These are phyloP conservation scores for Tetragnatha montana DNA, from an alignment of 2,888 invertebrate species.

Conservation along the genomic window DNA sequence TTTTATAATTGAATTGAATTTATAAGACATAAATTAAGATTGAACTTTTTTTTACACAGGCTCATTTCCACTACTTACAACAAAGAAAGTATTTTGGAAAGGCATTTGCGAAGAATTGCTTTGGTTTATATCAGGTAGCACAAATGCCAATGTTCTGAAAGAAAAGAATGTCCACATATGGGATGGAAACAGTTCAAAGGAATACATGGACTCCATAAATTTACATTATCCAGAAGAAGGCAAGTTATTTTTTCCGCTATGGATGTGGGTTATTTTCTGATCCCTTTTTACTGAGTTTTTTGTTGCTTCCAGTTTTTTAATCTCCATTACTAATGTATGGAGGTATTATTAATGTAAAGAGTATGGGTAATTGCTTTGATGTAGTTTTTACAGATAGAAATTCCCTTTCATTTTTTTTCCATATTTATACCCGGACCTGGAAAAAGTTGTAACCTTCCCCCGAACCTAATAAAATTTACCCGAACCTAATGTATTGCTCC, in stretches of 20 bases:
- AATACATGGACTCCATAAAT: slow-evolving; percentile 91
- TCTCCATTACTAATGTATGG: too few species aligned
- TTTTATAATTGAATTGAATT: too few species aligned
- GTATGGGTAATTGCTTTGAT: too few species aligned
- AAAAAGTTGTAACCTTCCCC: too few species aligned
- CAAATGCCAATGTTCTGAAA: slow-evolving; percentile 88
- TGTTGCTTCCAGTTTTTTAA: neutral
- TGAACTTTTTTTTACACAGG: slow-evolving; percentile 74
- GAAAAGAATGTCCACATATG: slow-evolving; percentile 92
- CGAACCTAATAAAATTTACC: too few species aligned
- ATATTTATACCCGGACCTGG: too few species aligned
- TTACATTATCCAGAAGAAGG: slow-evolving; percentile 90
- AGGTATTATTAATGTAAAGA: too few species aligned
- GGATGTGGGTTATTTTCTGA: neutral
- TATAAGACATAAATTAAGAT: too few species aligned
- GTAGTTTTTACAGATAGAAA: too few species aligned
- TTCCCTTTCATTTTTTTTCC: too few species aligned
- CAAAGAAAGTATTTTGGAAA: slow-evolving; percentile 93
- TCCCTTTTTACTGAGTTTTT: neutral
- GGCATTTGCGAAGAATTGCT: slow-evolving; percentile 94
- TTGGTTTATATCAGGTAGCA: slow-evolving; percentile 95
- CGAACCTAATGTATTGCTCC: too few species aligned
- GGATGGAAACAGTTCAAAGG: slow-evolving; percentile 95
- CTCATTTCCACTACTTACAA: slow-evolving; percentile 91
- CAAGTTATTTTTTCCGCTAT: slow-evolving; percentile 73